Conservation (phyloP, 2,888 invertebrate genomes). For the Dryadula phaetusa region DNA sequence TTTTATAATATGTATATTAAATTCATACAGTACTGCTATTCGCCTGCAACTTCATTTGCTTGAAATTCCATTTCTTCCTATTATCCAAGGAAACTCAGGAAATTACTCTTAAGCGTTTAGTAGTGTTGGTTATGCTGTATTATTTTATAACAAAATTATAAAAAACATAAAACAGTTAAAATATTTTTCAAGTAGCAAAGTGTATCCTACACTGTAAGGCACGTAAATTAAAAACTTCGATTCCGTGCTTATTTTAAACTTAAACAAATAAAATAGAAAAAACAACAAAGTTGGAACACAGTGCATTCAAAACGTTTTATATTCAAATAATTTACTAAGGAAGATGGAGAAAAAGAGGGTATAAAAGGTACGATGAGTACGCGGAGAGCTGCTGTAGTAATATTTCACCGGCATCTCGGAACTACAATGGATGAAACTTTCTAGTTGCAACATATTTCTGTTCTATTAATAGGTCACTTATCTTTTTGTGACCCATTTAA, state of each 20-base stretch:
- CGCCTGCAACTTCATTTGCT: too few relatives aligned
- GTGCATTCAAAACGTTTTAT: constrained; percentile 35
- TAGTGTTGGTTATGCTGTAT: too few relatives aligned
- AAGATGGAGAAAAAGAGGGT: constrained; percentile 31
- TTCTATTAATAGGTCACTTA: constrained; percentile 45
- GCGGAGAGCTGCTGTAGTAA: constrained; percentile 21
- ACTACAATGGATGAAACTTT: constrained; percentile 39
- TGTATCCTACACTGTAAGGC: too few relatives aligned
- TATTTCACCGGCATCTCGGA: constrained; percentile 38
- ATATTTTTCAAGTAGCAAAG: constrained; percentile 28
- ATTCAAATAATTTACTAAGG: constrained; percentile 41
- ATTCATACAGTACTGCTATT: too few relatives aligned
- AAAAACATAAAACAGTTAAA: constrained; percentile 25
- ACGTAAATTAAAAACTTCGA: constrained; percentile 39
- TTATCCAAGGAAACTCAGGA: too few relatives aligned
- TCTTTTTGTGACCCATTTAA: constrained; percentile 46
- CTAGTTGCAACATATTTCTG: constrained; percentile 39
- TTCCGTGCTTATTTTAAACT: constrained; percentile 43
- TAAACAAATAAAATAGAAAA: constrained; percentile 41
- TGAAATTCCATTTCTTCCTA: too few relatives aligned
- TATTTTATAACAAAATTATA: too few relatives aligned
- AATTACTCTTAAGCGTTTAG: too few relatives aligned
- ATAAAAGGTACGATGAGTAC: constrained; percentile 27
- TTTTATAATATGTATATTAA: too few relatives aligned
- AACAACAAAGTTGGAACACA: constrained; percentile 28